These are phyloP conservation scores for Lasiommata megera DNA, from an alignment of 2,888 invertebrate genomes.

Conservation along the genomic window DNA sequence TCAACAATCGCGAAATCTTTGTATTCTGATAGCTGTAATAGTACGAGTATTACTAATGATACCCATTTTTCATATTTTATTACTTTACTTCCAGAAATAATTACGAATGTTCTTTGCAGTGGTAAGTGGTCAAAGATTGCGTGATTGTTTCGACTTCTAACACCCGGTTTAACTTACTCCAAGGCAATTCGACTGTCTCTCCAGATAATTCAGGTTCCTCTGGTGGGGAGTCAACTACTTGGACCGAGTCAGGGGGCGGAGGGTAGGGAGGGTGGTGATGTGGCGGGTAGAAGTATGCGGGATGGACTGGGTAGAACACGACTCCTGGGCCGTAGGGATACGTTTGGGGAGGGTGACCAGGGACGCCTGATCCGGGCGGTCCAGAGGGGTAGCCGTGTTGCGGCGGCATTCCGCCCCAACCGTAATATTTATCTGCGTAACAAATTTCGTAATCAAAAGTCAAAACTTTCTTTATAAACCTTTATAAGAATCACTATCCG, in stretches of 20 bases:
- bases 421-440: constrained; percentile 67
- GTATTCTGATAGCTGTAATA: not conserved
- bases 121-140: constrained; percentile 21
- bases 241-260: constrained; percentile 42
- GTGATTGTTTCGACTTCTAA: constrained; percentile 14
- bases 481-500: too few relatives aligned
- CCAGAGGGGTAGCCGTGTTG: constrained; percentile 40
- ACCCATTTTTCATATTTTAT: not conserved
- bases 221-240: constrained; percentile 51
- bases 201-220: constrained; percentile 68
- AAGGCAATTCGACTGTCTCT: constrained; percentile 74
- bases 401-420: constrained; percentile 60
- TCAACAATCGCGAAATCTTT: constrained; percentile 15
- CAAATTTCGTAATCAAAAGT: constrained; percentile 17
- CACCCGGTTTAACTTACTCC: constrained; percentile 63
- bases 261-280: constrained; percentile 43
- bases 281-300: constrained; percentile 70
- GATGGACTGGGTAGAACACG: constrained; percentile 66
- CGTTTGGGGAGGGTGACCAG: constrained; percentile 42
- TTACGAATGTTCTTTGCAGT: too few relatives aligned
- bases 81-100: not conserved
- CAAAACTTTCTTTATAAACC: too few relatives aligned
- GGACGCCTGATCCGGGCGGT: constrained; percentile 43
- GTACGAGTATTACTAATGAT: too few relatives aligned
- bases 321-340: constrained; percentile 51